Evolutionary conservation across 1,140 invertebrate species (phyloP), one percentile per base, ranked within the genome.

Genomic region (Drosophila micromelanica): DNA sequence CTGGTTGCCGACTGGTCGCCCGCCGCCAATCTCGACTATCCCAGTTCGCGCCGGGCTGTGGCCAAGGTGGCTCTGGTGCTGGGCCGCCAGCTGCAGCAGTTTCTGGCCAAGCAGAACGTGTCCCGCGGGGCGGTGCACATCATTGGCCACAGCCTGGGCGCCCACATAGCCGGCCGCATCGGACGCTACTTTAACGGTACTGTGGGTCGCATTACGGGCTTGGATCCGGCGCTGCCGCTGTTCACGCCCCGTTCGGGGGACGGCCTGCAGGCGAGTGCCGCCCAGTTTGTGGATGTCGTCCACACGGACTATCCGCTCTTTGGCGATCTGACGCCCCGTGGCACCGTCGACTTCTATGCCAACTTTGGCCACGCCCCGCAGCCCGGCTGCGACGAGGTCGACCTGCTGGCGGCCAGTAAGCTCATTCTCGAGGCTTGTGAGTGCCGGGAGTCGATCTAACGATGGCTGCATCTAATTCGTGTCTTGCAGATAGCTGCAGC

Each of bases 291-390:
- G 1, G 94, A 94, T 71, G 92, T 94, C 3, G 93, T 94, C 55
- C 94, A 94, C 77, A 94, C 94, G 0, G 94, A 94, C 54, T 93
- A 92, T 13, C 94, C 94, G 0, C 92, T 94, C 61, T 93, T 95
- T 62, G 95, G 94, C 0, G 94, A 93, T 51, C 90, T 91, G 15
- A 80, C 92, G 2, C 91, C 93, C 0, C 84, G 93, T 0, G 95
- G 95, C 2, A 93, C 93, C 1, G 93, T 93, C 2, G 95, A 95
- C 69, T 94, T 95, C 68, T 96, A 94, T 92, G 94, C 95, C 1
- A 95, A 95, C 80, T 94, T 93, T 56, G 94, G 94, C 0, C 90
- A 79, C 4, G 87, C 92, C 5, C 91, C 93, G 3, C 96, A 96
- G 79, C 95, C 95, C 0, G 96, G 96, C 5, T 96, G 95, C 57